phyloP scores from a whole-genome alignment of 2,113 vertebrate genomes.

The Lota lota region DNA sequence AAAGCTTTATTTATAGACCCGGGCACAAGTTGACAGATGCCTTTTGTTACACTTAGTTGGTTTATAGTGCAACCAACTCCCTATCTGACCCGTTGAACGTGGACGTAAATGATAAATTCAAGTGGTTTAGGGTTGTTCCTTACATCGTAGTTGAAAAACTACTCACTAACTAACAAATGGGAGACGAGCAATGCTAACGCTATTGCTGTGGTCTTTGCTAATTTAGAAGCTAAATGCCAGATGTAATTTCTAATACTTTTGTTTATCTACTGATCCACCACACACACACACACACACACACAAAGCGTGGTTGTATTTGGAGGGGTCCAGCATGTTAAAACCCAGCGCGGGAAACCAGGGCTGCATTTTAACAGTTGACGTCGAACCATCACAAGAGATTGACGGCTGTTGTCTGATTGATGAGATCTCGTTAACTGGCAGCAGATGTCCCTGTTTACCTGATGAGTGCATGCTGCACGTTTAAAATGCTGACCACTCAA shows the following conservation, averaged over 20 bases:
- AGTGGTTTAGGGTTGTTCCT: neutral
- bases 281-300: neutral
- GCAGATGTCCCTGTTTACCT: constrained; percentile 38
- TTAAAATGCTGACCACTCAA: constrained; percentile 1
- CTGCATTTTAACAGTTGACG: no score
- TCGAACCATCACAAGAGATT: neutral
- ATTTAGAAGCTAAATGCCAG: neutral
- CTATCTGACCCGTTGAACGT: no score
- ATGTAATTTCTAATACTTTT: no score
- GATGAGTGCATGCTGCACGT: constrained; percentile 3
- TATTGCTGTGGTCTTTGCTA: no score
- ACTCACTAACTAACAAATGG: no score
- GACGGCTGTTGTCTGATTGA: constrained; percentile 27
- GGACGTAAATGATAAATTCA: no score
- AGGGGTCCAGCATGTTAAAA: no score
- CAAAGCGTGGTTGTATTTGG: neutral
- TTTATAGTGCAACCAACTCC: no score
- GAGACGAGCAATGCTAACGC: neutral
- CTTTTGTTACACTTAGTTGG: neutral
- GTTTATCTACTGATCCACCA: neutral
- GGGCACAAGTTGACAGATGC: neutral
- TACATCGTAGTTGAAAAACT: neutral
- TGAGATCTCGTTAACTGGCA: constrained; percentile 38
- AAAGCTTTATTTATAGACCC: constrained; percentile 34
- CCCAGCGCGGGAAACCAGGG: no score